A percentile compares a stretch with the other conserved stretches of the same genome.
Conservation (phyloP, 1,140 invertebrate species). For the Trinorchestia longiramus region DNA sequence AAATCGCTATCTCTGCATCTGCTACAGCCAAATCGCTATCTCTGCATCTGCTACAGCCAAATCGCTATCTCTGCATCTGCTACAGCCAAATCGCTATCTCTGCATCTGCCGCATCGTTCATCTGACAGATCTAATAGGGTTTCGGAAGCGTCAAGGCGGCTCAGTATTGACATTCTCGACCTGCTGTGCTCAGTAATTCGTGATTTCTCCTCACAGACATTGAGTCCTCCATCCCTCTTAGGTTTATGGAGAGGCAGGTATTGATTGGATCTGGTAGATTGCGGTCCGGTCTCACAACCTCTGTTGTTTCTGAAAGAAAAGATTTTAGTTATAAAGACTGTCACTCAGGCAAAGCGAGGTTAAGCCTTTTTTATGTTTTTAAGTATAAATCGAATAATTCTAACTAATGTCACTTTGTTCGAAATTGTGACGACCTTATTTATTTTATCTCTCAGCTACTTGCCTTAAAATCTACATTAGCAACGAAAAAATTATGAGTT, state of each 20-base stretch:
- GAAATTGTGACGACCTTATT: no score
- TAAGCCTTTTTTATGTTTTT: no score
- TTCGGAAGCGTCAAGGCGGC: background rate
- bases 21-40: no score
- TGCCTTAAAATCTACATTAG: no score
- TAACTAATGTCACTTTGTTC: no score
- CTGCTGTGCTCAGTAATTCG: background rate
- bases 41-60: no score
- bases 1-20: no score
- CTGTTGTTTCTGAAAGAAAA: background rate
- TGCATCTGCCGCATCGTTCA: background rate
- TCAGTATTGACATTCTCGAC: background rate
- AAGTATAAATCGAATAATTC: no score
- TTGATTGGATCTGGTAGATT: background rate
- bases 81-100: no score
- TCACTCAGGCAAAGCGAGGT: background rate
- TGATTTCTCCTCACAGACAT: background rate
- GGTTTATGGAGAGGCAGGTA: background rate
- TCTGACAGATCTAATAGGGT: background rate
- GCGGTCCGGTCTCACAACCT: background rate
- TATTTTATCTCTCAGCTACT: no score
- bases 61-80: no score
- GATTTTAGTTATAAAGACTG: background rate
- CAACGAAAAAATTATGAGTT: no score
- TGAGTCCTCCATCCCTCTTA: background rate